Evolutionary conservation across 1,140 invertebrate genomes (phyloP), one percentile per base, ranked within the genome.

Genomic region (Thaumatotibia leucotreta): DNA sequence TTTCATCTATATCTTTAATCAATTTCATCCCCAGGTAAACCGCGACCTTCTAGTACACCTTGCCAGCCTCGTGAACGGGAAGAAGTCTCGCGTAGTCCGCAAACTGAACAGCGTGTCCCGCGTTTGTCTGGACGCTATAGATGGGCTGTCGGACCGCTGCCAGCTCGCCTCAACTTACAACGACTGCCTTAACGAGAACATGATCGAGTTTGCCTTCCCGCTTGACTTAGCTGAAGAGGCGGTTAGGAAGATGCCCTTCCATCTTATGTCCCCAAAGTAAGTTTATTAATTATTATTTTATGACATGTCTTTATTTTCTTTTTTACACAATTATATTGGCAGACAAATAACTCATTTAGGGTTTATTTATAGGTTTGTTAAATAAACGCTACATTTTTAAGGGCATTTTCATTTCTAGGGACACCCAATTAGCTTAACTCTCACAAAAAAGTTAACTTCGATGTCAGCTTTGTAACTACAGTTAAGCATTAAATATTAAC

Each of bases 251-350:
- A 88, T 89, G 88, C 88, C 86, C 0, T 91, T 89, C 33, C 88
- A 90, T 76, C 74, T 90, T 0, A 86, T 90, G 75, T 82, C 86
- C 54, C 85, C 87, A 4, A 89, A 89, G 87, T 89, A 68, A 84
- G 85, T 84, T 50, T 65, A 14, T 66, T 20, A n/a, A n/a, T n/a
- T n/a, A n/a, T n/a, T n/a, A n/a, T n/a, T n/a, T n/a, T n/a, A n/a
- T n/a, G n/a, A n/a, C n/a, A n/a, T n/a, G n/a, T n/a, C n/a, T n/a
- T n/a, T n/a, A n/a, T n/a, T n/a, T n/a, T n/a, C n/a, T n/a, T n/a
- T n/a, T n/a, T n/a, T n/a, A n/a, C n/a, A n/a, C n/a, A n/a, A n/a
- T n/a, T n/a, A n/a, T n/a, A n/a, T n/a, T n/a, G n/a, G n/a, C n/a
- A n/a, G n/a, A n/a, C n/a, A n/a, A n/a, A n/a, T n/a, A n/a, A n/a